Base-by-base conservation (phyloP, 2,797 vertebrate genomes). In the Eleutherodactylus coqui region DNA sequence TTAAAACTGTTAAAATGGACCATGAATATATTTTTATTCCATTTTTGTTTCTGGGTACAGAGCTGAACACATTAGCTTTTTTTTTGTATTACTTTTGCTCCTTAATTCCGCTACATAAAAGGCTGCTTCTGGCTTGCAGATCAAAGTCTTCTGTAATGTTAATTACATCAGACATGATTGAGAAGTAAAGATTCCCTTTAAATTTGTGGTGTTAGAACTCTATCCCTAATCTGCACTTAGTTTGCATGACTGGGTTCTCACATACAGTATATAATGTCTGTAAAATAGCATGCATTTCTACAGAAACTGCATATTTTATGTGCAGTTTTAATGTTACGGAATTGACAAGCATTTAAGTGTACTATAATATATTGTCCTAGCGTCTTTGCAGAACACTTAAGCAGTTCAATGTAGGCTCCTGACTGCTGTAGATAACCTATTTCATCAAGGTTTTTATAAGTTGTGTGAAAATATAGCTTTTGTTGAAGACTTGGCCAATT, bases 171-270 rank as follows among this genome's bases (percentile, higher is more conserved):
- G 89, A 83, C 90, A 91, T 92, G 89, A 90, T 64, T 88, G 90
- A 92, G 83, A 93, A 93, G 75, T 88, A 91, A 92, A 90, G 21
- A 84, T 86, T 1, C 88, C 90, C 88, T 85, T 86, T 88, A 79
- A 91, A 86, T 43, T 87, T 88, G 87, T 90, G 93, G 93, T 91
- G 93, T 90, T 90, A 91, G 87, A 55, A 88, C 72, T 91, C 85
- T 91, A 91, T 91, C 92, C 90, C 70, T 92, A 93, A 91, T 92
- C 55, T 91, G 90, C 91, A 93, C 91, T 92, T 89, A 92, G 91
- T 92, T 92, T 94, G 92, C 94, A 96, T 95, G 94, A 95, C 78
- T 90, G 92, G 94, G 91, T 93, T 93, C 93, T 92, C 91, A 94
- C 67, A 69, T 21, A 64, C 60, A 94, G 93, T 94, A 93, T 90